Evolutionary conservation across 1,140 invertebrate genomes (phyloP).

Genomic region (Pogonomyrmex barbatus): DNA sequence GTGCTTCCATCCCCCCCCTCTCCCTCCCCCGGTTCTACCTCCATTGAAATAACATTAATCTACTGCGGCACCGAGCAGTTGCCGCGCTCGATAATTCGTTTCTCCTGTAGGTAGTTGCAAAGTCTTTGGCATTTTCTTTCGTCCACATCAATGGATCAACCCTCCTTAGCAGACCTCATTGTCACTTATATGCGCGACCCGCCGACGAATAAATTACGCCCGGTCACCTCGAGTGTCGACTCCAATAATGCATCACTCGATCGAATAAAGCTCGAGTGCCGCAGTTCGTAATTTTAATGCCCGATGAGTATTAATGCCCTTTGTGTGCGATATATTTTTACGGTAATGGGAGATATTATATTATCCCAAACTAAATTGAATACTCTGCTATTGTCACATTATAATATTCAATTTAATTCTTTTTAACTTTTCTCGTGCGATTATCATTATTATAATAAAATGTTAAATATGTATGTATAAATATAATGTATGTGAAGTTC

Average conservation of each 20-base stretch:
- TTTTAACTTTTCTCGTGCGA: background rate
- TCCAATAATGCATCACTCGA: slow-evolving; percentile 46
- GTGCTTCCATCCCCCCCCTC: slow-evolving; percentile 2
- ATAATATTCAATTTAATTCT: slow-evolving; percentile 11
- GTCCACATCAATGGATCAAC: slow-evolving; percentile 64
- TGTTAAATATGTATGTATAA: background rate
- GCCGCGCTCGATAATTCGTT: slow-evolving; percentile 78
- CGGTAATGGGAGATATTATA: slow-evolving; percentile 24
- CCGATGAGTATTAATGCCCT: slow-evolving; percentile 21
- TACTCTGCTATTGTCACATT: background rate
- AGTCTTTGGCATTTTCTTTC: slow-evolving; percentile 54
- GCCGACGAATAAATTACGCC: slow-evolving; percentile 67
- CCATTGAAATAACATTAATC: slow-evolving; percentile 82
- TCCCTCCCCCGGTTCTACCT: slow-evolving; percentile 4
- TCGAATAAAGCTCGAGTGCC: slow-evolving; percentile 40
- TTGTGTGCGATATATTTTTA: slow-evolving; percentile 18
- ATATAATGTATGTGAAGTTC: background rate
- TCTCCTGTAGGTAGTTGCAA: slow-evolving; percentile 47
- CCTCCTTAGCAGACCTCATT: slow-evolving; percentile 60
- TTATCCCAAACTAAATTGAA: slow-evolving; percentile 35
- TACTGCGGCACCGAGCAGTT: slow-evolving; percentile 77
- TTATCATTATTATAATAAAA: background rate
- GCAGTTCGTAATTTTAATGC: slow-evolving; percentile 48
- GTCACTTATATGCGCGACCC: slow-evolving; percentile 51
- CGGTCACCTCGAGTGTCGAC: slow-evolving; percentile 46